phyloP scores from a whole-genome alignment of 2,888 invertebrate genomes.

The Micoletzkya japonica region DNA sequence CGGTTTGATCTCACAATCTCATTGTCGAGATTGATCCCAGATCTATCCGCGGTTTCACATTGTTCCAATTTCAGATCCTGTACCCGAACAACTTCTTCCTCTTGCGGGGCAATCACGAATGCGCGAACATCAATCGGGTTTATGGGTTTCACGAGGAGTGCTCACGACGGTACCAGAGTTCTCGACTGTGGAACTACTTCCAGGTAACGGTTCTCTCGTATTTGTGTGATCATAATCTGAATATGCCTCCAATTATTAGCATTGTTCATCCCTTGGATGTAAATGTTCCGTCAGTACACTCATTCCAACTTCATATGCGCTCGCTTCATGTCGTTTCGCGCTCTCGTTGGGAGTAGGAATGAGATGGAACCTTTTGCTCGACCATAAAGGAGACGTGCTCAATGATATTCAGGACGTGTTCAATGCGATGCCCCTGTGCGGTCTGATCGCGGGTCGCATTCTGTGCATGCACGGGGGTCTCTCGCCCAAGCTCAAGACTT shows the following conservation, averaged over 20 bases:
- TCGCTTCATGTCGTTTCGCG: too few species aligned
- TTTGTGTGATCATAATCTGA: too few species aligned
- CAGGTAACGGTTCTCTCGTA: constrained; percentile 35
- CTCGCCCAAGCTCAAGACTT: constrained; percentile 41
- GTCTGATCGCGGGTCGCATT: constrained; percentile 43
- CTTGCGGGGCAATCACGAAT: constrained; percentile 49
- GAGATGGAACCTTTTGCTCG: too few species aligned
- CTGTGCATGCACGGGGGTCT: constrained; percentile 56
- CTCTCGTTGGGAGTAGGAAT: too few species aligned
- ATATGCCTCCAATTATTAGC: too few species aligned
- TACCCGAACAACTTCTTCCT: constrained; percentile 47
- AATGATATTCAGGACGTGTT: constrained; percentile 43
- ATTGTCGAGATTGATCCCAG: too few species aligned
- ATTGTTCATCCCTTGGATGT: too few species aligned
- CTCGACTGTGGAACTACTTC: constrained; percentile 46
- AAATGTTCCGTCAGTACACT: too few species aligned
- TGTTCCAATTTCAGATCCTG: constrained; percentile 22
- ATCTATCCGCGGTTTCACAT: too few species aligned
- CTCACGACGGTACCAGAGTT: constrained; percentile 46
- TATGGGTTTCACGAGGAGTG: constrained; percentile 56
- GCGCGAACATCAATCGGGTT: constrained; percentile 44
- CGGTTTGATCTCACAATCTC: too few species aligned
- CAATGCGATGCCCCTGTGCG: constrained; percentile 48
- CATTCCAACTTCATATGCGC: too few species aligned
- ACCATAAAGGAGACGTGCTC: neutral